Percentiles rank a stretch among this genome's conserved stretches.
Conservation (phyloP, 1,140 invertebrate genomes). For the Zaprionus ornatus region DNA sequence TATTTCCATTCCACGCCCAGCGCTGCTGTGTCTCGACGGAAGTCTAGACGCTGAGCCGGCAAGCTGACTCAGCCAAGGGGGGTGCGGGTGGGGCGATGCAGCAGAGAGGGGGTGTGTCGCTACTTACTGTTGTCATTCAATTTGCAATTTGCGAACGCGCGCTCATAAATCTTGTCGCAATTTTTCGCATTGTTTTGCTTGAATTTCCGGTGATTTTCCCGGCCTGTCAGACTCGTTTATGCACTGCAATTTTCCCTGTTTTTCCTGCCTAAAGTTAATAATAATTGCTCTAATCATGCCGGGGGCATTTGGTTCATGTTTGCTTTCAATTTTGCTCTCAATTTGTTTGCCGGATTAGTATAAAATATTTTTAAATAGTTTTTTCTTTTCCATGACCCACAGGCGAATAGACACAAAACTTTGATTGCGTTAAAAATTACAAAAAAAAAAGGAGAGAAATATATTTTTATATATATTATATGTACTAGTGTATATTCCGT, state of each 20-base stretch:
- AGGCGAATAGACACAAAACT: background rate
- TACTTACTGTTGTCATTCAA: conserved; percentile 61
- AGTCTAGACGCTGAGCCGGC: conserved; percentile 69
- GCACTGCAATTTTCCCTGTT: conserved; percentile 42
- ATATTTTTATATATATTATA: background rate
- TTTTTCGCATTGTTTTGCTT: conserved; percentile 60
- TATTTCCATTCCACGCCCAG: conserved; percentile 42
- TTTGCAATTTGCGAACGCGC: conserved; percentile 62
- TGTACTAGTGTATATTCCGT: background rate
- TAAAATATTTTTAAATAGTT: conserved; percentile 38
- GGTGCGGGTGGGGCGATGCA: background rate
- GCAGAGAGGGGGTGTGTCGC: background rate
- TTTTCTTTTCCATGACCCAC: background rate
- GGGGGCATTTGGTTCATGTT: conserved; percentile 46
- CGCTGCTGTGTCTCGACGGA: conserved; percentile 66
- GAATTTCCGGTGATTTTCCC: conserved; percentile 67
- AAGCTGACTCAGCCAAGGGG: conserved; percentile 35
- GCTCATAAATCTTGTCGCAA: conserved; percentile 57
- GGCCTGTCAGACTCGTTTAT: conserved; percentile 4
- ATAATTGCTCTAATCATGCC: conserved; percentile 35
- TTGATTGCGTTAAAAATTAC: conserved; percentile 72
- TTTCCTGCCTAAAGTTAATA: conserved; percentile 10
- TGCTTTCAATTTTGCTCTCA: conserved; percentile 69
- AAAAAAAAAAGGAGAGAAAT: conserved; percentile 18
- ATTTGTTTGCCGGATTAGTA: conserved; percentile 44